These are phyloP conservation scores for Orientallactaga bullata DNA, from an alignment of 2,113 vertebrate genomes.

Conservation along the genomic window DNA sequence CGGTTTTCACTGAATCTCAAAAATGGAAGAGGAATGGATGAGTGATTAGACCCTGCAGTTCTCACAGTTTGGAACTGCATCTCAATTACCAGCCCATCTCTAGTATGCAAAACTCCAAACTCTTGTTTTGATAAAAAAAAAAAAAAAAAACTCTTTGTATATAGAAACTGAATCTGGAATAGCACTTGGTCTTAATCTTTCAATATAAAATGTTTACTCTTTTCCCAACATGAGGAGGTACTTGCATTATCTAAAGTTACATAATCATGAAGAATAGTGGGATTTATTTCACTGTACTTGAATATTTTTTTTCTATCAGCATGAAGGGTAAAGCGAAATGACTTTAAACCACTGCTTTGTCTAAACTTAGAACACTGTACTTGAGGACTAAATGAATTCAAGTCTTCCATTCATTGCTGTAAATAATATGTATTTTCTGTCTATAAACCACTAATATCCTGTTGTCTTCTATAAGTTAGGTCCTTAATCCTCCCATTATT, in stretches of 20 bases:
- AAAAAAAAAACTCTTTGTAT: neutral
- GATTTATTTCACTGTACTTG: neutral
- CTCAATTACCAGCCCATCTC: conserved; percentile 2
- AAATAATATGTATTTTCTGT: conserved; percentile 64
- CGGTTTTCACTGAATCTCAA: neutral
- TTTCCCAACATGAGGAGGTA: conserved; percentile 14
- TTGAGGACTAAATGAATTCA: conserved; percentile 63
- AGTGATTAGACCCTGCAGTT: neutral
- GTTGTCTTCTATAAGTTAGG: conserved; percentile 55
- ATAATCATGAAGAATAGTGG: conserved; percentile 22
- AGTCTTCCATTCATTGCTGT: conserved; percentile 51
- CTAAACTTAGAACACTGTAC: conserved; percentile 70
- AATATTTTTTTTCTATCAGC: neutral
- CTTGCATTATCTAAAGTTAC: conserved; percentile 12
- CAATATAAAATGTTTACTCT: conserved; percentile 37
- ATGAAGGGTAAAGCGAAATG: conserved; percentile 52
- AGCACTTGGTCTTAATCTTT: neutral
- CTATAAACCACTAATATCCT: conserved; percentile 67
- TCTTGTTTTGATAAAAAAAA: neutral
- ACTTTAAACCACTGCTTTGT: conserved; percentile 38
- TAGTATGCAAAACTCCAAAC: neutral
- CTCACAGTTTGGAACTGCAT: neutral
- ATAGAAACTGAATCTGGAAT: neutral
- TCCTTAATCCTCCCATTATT: conserved; percentile 43
- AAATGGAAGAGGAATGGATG: neutral